Evolutionary conservation across 1,140 invertebrate genomes (phyloP).

Genomic region (Heliconius hewitsoni): DNA sequence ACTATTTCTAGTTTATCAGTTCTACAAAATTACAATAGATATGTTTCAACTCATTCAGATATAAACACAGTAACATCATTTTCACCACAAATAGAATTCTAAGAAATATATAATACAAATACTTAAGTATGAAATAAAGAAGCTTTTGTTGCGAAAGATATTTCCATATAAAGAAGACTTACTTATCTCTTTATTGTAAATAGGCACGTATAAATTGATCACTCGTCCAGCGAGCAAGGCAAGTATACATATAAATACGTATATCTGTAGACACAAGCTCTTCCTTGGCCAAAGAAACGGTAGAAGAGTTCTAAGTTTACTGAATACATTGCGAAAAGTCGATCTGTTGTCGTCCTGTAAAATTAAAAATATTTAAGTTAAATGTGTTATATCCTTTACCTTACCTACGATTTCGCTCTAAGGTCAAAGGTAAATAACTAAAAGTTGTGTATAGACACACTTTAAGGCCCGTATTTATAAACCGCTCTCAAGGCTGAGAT

Average conservation of each 20-base stretch:
- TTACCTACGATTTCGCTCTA: too few relatives aligned
- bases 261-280: slow-evolving; percentile 87
- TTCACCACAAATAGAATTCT: neutral
- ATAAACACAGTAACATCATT: neutral
- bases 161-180: slow-evolving; percentile 36
- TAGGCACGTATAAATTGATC: slow-evolving; percentile 96
- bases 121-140: neutral
- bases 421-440: too few relatives aligned
- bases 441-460: too few relatives aligned
- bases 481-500: too few relatives aligned
- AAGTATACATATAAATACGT: slow-evolving; percentile 92
- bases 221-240: slow-evolving; percentile 90
- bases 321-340: slow-evolving; percentile 89
- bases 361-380: slow-evolving; percentile 23
- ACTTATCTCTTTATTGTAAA: slow-evolving; percentile 95
- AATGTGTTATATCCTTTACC: neutral
- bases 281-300: slow-evolving; percentile 98
- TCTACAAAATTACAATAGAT: neutral
- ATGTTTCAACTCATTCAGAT: neutral
- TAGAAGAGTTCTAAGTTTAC: slow-evolving; percentile 89
- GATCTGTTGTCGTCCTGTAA: slow-evolving; percentile 84
- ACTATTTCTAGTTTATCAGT: neutral
- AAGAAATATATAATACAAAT: neutral
- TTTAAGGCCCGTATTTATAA: too few relatives aligned
- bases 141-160: neutral